Percentiles rank a stretch among this genome's conserved stretches.
These are phyloP conservation scores for Cylindroiulus punctatus DNA, from an alignment of 2,888 invertebrate species.

Conservation along the genomic window DNA sequence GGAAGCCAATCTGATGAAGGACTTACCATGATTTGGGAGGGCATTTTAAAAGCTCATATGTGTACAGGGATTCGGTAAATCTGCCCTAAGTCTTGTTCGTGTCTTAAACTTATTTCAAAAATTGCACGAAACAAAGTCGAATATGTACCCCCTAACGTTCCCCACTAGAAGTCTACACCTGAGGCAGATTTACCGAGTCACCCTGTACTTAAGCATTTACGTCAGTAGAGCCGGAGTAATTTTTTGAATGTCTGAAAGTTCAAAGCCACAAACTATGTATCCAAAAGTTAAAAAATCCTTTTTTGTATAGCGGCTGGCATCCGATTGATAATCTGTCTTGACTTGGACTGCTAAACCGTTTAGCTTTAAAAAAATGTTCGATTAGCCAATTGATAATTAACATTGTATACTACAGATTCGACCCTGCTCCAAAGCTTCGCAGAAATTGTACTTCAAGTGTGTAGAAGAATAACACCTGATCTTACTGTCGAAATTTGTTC, in stretches of 20 bases:
- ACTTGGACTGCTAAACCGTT: slow-evolving; percentile 48
- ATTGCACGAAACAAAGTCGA: not conserved
- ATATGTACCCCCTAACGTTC: not conserved
- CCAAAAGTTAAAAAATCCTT: not conserved
- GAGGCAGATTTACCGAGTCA: not conserved
- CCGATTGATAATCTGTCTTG: slow-evolving; percentile 43
- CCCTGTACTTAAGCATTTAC: not conserved
- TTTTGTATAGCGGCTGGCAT: not conserved
- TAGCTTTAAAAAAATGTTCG: no score
- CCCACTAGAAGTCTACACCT: not conserved
- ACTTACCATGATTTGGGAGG: not conserved
- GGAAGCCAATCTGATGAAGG: not conserved
- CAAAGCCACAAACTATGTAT: slow-evolving; percentile 47
- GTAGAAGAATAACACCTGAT: no score
- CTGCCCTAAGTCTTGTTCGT: no score
- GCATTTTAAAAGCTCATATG: not conserved
- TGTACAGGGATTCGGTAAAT: not conserved
- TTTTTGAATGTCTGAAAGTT: slow-evolving; percentile 39
- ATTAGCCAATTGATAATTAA: no score
- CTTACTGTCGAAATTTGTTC: no score
- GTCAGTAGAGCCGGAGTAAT: not conserved
- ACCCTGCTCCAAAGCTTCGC: no score
- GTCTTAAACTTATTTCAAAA: no score
- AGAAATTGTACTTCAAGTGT: no score
- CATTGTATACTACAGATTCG: no score